Percentiles rank a stretch among this genome's conserved stretches.
Conservation (phyloP, 2,113 vertebrate genomes). For the Phaethornis superciliosus region DNA sequence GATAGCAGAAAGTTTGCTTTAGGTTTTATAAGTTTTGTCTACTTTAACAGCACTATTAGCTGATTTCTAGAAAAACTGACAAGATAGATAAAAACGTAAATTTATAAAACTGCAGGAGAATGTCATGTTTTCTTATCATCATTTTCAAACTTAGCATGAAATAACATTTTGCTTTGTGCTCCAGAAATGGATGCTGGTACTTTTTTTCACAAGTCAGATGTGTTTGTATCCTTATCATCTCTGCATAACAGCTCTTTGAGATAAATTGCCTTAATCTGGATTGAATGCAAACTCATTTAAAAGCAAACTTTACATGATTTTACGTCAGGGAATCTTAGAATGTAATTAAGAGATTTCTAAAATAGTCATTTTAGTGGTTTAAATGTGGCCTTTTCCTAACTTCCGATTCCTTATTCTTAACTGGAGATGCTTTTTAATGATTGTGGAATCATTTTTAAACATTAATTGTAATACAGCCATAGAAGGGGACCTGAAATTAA, state of each 20-base stretch:
- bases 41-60: conserved; percentile 47
- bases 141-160: conserved; percentile 3
- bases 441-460: neutral
- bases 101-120: conserved; percentile 19
- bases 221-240: neutral
- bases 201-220: neutral
- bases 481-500: neutral
- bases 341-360: conserved; percentile 22
- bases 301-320: conserved; percentile 21
- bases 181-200: neutral
- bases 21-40: conserved; percentile 40
- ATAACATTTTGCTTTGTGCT: conserved; percentile 39
- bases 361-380: neutral
- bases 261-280: neutral
- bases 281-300: neutral
- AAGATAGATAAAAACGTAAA: neutral
- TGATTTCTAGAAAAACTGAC: conserved; percentile 26
- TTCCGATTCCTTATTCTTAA: neutral
- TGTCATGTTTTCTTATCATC: neutral
- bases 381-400: neutral
- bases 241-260: neutral
- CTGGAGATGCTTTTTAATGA: neutral
- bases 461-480: neutral
- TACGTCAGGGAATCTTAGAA: neutral
- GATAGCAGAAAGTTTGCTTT: conserved; percentile 32